Conservation (phyloP, 2,888 invertebrate genomes). For the Panzeria rudis region DNA sequence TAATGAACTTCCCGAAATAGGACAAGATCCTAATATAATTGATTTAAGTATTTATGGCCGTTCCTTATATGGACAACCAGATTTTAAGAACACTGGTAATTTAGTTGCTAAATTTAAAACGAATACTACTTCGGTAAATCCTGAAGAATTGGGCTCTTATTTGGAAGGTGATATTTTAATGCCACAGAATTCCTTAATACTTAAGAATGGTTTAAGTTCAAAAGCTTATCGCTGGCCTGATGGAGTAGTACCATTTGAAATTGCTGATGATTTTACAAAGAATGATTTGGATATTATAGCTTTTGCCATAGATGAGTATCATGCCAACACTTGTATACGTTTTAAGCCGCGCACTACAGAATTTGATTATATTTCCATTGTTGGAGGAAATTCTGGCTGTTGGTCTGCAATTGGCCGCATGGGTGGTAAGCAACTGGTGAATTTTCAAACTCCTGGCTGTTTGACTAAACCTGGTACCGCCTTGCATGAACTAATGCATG, state of each 20-base stretch:
- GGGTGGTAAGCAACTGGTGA: conserved; percentile 87
- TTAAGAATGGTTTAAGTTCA: conserved; percentile 86
- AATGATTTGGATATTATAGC: conserved; percentile 87
- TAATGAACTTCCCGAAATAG: neutral
- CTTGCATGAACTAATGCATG: conserved; percentile 92
- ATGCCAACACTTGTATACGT: conserved; percentile 89
- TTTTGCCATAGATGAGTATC: conserved; percentile 90
- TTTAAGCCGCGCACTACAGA: conserved; percentile 88
- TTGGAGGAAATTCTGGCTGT: conserved; percentile 88
- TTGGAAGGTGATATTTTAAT: conserved; percentile 91
- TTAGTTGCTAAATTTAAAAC: conserved; percentile 78
- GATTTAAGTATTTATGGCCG: conserved; percentile 86
- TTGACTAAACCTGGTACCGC: conserved; percentile 88
- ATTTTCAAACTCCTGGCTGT: conserved; percentile 90
- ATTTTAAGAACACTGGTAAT: conserved; percentile 79
- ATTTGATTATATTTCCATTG: conserved; percentile 88
- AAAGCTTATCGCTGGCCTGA: conserved; percentile 87
- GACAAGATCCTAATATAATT: conserved; percentile 81
- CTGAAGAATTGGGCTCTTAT: conserved; percentile 91
- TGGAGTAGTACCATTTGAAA: conserved; percentile 89
- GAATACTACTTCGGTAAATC: conserved; percentile 85
- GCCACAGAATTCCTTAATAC: conserved; percentile 81
- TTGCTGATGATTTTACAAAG: conserved; percentile 86
- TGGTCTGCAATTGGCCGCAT: conserved; percentile 92
- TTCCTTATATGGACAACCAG: conserved; percentile 85